Conservation (phyloP, 2,797 vertebrate species). For the Phaenicophaeus curvirostris region DNA sequence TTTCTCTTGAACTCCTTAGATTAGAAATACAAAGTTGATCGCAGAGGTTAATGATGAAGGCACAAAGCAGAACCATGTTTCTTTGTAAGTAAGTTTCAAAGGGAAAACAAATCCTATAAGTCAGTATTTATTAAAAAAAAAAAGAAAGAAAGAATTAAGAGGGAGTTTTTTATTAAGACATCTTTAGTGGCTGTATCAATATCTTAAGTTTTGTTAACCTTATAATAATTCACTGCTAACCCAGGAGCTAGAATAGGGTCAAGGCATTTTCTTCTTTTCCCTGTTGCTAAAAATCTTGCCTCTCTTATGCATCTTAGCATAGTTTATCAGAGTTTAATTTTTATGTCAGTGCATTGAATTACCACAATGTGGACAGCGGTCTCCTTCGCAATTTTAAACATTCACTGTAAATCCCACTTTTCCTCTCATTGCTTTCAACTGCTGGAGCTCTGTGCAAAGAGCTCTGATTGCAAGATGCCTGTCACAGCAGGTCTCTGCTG, state of each 20-base stretch:
- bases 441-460: not conserved
- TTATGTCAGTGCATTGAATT: not conserved
- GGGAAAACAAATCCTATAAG: not conserved
- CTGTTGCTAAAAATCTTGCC: not conserved
- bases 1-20: constrained; percentile 38
- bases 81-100: constrained; percentile 24
- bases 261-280: not conserved
- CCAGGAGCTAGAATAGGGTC: not conserved
- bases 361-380: fast-evolving
- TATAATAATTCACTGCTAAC: not conserved
- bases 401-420: not conserved
- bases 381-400: not conserved
- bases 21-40: constrained; percentile 39
- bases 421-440: not conserved
- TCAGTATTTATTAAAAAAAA: not conserved
- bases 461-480: not conserved
- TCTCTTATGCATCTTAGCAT: not conserved
- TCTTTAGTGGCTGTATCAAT: not conserved
- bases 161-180: not conserved
- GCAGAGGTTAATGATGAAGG: constrained; percentile 35
- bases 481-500: not conserved
- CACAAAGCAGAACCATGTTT: not conserved
- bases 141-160: not conserved
- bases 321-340: not conserved
- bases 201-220: not conserved